phyloP scores from a whole-genome alignment of 2,888 invertebrate genomes.

The Drosophila ezoana region DNA sequence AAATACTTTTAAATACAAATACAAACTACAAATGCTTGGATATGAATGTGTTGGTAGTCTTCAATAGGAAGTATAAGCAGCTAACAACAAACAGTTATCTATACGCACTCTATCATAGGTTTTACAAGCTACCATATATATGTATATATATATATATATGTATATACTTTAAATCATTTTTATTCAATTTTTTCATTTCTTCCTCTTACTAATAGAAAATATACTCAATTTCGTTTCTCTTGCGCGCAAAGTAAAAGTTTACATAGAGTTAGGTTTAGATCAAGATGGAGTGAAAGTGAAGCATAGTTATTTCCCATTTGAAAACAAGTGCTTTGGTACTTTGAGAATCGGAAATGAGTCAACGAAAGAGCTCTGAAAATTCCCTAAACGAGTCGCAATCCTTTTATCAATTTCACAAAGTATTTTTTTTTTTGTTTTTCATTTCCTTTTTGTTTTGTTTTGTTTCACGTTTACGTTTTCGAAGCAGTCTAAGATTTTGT shows the following conservation, averaged over 20 bases:
- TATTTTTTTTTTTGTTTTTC: slow-evolving; percentile 38
- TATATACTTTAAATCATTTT: slow-evolving; percentile 35
- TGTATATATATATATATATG: neutral
- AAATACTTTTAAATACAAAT: slow-evolving; percentile 64
- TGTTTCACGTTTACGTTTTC: slow-evolving; percentile 74
- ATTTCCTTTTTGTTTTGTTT: slow-evolving; percentile 39
- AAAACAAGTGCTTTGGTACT: slow-evolving; percentile 3
- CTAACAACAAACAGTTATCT: slow-evolving; percentile 77
- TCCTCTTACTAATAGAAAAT: slow-evolving; percentile 54
- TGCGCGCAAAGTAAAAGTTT: slow-evolving; percentile 56
- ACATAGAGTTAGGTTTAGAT: slow-evolving; percentile 9
- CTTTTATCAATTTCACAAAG: slow-evolving; percentile 49
- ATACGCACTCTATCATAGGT: slow-evolving; percentile 54
- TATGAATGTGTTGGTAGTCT: slow-evolving; percentile 73
- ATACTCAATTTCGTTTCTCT: slow-evolving; percentile 49
- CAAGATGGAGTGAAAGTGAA: slow-evolving; percentile 18
- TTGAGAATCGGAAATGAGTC: slow-evolving; percentile 13
- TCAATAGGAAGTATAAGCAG: slow-evolving; percentile 80
- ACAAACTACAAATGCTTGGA: slow-evolving; percentile 73
- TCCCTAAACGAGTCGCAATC: slow-evolving; percentile 84
- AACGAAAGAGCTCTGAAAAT: slow-evolving; percentile 71
- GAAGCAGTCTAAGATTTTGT: slow-evolving; percentile 83
- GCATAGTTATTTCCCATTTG: slow-evolving; percentile 4
- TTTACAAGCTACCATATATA: slow-evolving; percentile 27
- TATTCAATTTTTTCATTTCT: slow-evolving; percentile 17